phyloP scores from a whole-genome alignment of 1,140 invertebrate genomes.

The Galleria mellonella region DNA sequence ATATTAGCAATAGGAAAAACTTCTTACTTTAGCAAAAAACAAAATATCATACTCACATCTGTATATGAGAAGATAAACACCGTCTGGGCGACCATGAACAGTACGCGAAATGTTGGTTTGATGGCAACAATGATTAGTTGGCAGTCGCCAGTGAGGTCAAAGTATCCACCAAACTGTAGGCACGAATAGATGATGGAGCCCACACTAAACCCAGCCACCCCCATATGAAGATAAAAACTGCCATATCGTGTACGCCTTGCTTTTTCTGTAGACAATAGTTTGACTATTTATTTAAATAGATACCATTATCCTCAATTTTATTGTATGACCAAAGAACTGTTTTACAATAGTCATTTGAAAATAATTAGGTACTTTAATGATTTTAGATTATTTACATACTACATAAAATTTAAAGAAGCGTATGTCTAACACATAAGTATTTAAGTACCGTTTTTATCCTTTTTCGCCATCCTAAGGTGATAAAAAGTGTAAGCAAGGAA shows the following conservation, averaged over 20 bases:
- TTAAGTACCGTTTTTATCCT: slow-evolving; percentile 44
- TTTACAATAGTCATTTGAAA: too few species aligned
- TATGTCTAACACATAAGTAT: too few species aligned
- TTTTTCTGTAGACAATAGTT: slow-evolving; percentile 29
- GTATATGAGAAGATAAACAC: slow-evolving; percentile 82
- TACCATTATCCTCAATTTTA: too few species aligned
- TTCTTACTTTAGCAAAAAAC: too few species aligned
- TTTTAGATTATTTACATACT: too few species aligned
- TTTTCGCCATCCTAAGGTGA: slow-evolving; percentile 49
- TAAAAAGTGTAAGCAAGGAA: slow-evolving; percentile 61
- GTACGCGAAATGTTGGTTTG: slow-evolving; percentile 75
- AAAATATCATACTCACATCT: slow-evolving; percentile 63
- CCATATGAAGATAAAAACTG: slow-evolving; percentile 80
- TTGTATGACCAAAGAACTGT: too few species aligned
- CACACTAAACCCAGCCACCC: slow-evolving; percentile 79
- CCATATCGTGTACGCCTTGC: slow-evolving; percentile 54
- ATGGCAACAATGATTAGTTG: slow-evolving; percentile 74
- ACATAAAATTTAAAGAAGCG: too few species aligned
- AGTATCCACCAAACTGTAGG: slow-evolving; percentile 79
- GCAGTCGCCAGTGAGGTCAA: slow-evolving; percentile 75
- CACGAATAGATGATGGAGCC: slow-evolving; percentile 82
- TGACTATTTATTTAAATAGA: too few species aligned
- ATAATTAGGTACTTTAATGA: too few species aligned
- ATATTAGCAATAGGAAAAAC: too few species aligned
- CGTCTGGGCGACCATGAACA: slow-evolving; percentile 79